A percentile compares a stretch with the other conserved stretches of the same genome.
Evolutionary conservation across 2,113 vertebrate genomes (phyloP).

Genomic region (Peromyscus polionotus): DNA sequence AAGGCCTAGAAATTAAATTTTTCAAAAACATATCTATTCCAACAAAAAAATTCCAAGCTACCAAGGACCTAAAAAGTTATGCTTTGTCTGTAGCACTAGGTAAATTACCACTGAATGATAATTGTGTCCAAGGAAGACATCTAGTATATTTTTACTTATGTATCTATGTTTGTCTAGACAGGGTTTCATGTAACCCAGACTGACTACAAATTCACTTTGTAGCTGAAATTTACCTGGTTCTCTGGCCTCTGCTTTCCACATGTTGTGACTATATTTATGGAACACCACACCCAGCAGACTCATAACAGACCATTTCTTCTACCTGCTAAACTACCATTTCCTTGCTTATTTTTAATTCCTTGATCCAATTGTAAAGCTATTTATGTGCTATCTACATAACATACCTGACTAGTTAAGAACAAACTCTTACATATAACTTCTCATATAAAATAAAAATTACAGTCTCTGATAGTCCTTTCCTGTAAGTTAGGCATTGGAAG

Average conservation of each 20-base stretch:
- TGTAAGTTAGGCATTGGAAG: background rate
- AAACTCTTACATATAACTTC: background rate
- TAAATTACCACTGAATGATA: background rate
- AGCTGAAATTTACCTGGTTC: background rate
- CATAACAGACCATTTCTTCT: background rate
- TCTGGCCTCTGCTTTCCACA: background rate
- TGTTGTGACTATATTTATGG: background rate
- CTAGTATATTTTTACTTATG: background rate
- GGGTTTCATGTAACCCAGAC: background rate
- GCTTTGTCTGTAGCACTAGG: background rate
- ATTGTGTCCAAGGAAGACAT: background rate
- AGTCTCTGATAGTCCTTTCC: background rate
- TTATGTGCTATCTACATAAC: background rate
- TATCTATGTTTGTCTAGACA: background rate
- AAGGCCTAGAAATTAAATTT: background rate
- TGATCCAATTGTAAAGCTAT: background rate
- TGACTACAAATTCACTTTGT: background rate
- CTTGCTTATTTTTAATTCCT: background rate
- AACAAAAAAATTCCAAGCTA: background rate
- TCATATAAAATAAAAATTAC: background rate
- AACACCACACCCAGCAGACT: background rate
- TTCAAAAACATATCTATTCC: background rate
- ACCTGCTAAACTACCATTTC: too few relatives aligned
- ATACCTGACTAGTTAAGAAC: background rate
- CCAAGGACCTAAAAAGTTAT: background rate